phyloP scores from a whole-genome alignment of 2,797 vertebrate species.

The Avahi laniger region DNA sequence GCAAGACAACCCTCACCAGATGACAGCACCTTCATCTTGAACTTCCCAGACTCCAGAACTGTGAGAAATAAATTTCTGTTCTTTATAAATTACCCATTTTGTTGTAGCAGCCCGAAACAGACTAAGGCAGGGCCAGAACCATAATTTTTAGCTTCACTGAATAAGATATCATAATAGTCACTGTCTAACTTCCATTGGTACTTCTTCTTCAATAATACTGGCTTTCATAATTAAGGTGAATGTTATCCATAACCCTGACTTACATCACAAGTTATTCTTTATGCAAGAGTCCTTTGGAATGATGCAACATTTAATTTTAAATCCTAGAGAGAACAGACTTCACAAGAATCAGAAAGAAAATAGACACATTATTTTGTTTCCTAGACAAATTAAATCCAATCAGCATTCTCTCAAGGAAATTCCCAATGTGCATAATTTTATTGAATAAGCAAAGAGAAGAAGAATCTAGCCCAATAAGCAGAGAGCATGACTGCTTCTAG shows the following conservation, averaged over 20 bases:
- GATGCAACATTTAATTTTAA: not conserved
- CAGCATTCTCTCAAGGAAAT: not conserved
- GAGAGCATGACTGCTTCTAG: not conserved
- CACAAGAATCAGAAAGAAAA: not conserved
- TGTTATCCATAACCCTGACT: not conserved
- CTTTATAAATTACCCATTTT: too few species aligned
- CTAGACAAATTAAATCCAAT: not conserved
- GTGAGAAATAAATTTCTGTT: too few species aligned
- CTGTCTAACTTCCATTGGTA: not conserved
- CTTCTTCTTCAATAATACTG: not conserved
- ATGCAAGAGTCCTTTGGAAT: not conserved
- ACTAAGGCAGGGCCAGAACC: too few species aligned
- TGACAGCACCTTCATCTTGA: not conserved
- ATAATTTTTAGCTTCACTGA: not conserved
- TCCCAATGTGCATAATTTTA: not conserved
- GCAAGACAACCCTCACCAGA: too few species aligned
- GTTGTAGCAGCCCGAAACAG: too few species aligned
- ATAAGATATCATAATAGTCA: not conserved
- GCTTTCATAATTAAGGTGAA: not conserved
- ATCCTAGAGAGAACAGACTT: not conserved
- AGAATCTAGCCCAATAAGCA: not conserved
- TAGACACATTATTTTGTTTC: not conserved
- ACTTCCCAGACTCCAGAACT: too few species aligned
- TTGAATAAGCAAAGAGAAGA: not conserved
- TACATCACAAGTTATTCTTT: not conserved